Percentiles rank a stretch among this genome's conserved stretches.
Conservation (phyloP, 2,113 vertebrate genomes). For the Paracanthobrama guichenoti region DNA sequence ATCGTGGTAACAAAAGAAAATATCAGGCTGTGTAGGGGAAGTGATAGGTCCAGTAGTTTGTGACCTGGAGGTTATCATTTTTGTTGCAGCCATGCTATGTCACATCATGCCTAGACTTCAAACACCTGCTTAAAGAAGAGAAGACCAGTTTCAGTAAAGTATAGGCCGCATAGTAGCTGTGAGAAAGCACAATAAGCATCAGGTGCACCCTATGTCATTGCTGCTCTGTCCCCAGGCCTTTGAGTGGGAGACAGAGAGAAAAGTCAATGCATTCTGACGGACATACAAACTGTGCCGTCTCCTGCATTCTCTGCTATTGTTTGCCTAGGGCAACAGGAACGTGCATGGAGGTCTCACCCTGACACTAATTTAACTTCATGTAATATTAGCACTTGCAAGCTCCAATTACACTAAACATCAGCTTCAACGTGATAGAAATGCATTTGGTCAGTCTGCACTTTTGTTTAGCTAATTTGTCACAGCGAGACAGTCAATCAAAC, state of each 20-base stretch:
- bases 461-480: slow-evolving; percentile 27
- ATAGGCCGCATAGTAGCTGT: background rate
- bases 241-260: background rate
- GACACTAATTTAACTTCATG: slow-evolving; percentile 37
- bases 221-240: background rate
- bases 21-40: background rate
- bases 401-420: slow-evolving; percentile 38
- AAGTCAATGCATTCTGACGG: background rate
- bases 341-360: background rate
- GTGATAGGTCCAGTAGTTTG: background rate
- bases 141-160: background rate
- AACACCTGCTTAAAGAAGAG: background rate
- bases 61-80: background rate
- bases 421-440: slow-evolving; percentile 12
- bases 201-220: background rate
- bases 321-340: slow-evolving; percentile 12
- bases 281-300: slow-evolving; percentile 21
- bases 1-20: background rate
- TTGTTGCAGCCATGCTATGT: background rate
- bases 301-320: background rate
- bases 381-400: slow-evolving; percentile 31
- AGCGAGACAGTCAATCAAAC: slow-evolving; percentile 9
- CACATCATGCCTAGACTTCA: background rate
- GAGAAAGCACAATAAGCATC: slow-evolving; percentile 10
- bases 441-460: slow-evolving; percentile 2